Evolutionary conservation across 1,140 invertebrate genomes (phyloP).

Genomic region (Aphaenogaster ashmeadi): DNA sequence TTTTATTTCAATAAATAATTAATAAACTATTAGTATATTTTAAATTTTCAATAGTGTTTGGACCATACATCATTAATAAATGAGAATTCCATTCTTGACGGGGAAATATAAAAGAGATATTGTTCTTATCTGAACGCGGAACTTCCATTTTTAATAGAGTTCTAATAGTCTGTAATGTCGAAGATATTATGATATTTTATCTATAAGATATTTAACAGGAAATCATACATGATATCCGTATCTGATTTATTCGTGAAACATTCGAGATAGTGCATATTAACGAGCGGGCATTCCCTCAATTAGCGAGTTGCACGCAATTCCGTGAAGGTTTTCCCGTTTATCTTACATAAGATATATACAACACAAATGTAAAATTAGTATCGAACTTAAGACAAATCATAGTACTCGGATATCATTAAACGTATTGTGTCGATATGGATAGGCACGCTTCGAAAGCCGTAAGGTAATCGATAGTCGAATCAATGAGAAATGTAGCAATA

Average conservation of each 20-base stretch:
- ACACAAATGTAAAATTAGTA: neutral
- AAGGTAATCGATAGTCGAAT: slow-evolving; percentile 12
- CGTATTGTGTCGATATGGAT: neutral
- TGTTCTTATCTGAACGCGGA: neutral
- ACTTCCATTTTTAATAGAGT: neutral
- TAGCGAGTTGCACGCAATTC: neutral
- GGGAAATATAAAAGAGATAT: neutral
- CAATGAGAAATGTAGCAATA: neutral
- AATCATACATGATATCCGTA: neutral
- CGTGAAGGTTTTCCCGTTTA: neutral
- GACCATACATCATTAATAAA: neutral
- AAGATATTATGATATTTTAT: neutral
- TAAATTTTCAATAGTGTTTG: neutral
- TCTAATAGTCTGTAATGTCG: neutral
- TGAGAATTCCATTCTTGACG: neutral
- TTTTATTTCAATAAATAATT: neutral
- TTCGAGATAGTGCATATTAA: neutral
- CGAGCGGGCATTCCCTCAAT: neutral
- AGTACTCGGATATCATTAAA: neutral
- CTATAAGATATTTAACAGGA: neutral
- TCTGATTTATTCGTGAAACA: neutral
- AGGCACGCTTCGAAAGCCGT: neutral
- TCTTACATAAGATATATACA: neutral
- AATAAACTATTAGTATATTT: neutral
- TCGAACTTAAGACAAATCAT: neutral